Evolutionary conservation across 2,888 invertebrate genomes (phyloP).

Genomic region (Saturnia pavonia): DNA sequence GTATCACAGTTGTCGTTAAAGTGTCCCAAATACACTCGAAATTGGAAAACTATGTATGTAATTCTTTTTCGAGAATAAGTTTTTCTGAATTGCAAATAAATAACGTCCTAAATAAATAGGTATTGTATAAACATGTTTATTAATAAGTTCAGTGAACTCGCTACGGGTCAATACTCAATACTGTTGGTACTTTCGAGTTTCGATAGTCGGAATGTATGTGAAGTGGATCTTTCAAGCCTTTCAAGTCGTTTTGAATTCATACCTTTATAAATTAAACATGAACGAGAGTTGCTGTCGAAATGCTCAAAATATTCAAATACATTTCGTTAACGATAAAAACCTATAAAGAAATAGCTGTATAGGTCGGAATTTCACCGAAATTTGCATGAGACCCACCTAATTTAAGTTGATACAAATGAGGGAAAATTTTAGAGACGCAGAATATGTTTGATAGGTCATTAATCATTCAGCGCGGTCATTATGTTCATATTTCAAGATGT

Average conservation of each 20-base stretch:
- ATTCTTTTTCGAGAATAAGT: neutral
- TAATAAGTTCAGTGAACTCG: neutral
- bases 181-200: neutral
- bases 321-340: constrained; percentile 69
- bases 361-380: constrained; percentile 50
- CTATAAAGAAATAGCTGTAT: constrained; percentile 51
- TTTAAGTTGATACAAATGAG: constrained; percentile 50
- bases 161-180: neutral
- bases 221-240: neutral
- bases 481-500: constrained; percentile 28
- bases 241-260: neutral
- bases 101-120: neutral
- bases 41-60: neutral
- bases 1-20: neutral
- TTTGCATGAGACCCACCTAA: constrained; percentile 69
- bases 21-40: neutral
- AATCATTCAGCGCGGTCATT: constrained; percentile 48
- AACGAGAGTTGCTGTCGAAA: constrained; percentile 31
- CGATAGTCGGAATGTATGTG: neutral
- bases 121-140: neutral
- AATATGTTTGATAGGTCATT: constrained; percentile 37
- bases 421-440: constrained; percentile 26
- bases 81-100: constrained; percentile 3
- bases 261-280: neutral
- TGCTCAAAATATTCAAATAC: constrained; percentile 65